phyloP scores from a whole-genome alignment of 1,140 invertebrate species.

The Anastatus disparis region DNA sequence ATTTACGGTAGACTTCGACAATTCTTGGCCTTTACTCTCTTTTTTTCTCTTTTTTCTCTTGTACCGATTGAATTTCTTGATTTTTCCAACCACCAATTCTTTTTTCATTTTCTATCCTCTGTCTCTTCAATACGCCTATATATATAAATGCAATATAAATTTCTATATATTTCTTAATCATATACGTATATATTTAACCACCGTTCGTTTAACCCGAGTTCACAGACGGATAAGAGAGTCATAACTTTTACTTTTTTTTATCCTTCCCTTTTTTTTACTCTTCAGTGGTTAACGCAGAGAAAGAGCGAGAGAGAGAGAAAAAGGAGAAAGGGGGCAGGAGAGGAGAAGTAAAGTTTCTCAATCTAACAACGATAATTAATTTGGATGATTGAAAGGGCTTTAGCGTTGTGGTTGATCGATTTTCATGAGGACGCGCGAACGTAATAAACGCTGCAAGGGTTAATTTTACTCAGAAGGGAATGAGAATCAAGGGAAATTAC shows the following conservation, averaged over 20 bases:
- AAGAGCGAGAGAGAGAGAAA: too few relatives aligned
- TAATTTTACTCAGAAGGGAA: too few relatives aligned
- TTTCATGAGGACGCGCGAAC: neutral
- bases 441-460: too few relatives aligned
- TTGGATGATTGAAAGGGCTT: conserved; percentile 25
- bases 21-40: neutral
- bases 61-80: conserved; percentile 3
- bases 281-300: too few relatives aligned
- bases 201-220: neutral
- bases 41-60: neutral
- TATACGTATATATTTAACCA: neutral
- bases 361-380: conserved; percentile 21
- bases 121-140: neutral
- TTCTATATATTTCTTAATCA: neutral
- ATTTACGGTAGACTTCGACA: neutral
- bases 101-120: conserved; percentile 6
- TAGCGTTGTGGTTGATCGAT: conserved; percentile 3
- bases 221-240: neutral
- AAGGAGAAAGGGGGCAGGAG: too few relatives aligned
- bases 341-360: conserved; percentile 9
- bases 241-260: too few relatives aligned
- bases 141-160: neutral
- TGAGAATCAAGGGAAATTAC: too few relatives aligned
- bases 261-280: too few relatives aligned
- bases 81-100: conserved; percentile 14